A percentile compares a stretch with the other conserved stretches of the same genome.
phyloP scores from a whole-genome alignment of 2,113 vertebrate genomes.

The Ochotona princeps region DNA sequence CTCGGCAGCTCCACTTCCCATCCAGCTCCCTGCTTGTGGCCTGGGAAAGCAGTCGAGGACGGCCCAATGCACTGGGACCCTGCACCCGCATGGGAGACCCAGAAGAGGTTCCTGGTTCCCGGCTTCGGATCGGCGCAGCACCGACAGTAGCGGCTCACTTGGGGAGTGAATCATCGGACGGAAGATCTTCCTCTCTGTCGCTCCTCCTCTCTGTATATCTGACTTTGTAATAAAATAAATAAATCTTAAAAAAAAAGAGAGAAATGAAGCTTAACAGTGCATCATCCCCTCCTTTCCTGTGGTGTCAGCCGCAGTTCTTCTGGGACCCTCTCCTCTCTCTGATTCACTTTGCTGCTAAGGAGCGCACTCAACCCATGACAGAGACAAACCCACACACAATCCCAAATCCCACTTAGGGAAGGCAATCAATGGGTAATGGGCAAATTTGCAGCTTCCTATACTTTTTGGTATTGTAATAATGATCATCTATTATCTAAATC shows the following conservation, averaged over 20 bases:
- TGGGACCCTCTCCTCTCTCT: accelerated
- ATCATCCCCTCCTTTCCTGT: not conserved
- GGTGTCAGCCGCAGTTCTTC: not conserved
- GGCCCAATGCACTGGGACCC: too few relatives aligned
- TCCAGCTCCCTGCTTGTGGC: too few relatives aligned
- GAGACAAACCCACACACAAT: not conserved
- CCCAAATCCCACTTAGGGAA: not conserved
- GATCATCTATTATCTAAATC: not conserved
- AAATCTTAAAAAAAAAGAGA: too few relatives aligned
- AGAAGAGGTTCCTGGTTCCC: too few relatives aligned
- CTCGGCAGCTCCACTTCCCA: too few relatives aligned
- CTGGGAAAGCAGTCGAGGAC: too few relatives aligned
- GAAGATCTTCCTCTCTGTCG: not conserved
- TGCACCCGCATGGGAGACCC: too few relatives aligned
- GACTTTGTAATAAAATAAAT: too few relatives aligned
- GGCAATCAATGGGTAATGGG: not conserved
- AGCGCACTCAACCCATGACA: not conserved
- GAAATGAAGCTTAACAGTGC: not conserved
- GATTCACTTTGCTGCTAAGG: not conserved
- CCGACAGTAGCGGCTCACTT: too few relatives aligned
- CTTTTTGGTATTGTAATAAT: not conserved
- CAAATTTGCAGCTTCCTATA: not conserved
- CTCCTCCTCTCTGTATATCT: too few relatives aligned
- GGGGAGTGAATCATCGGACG: too few relatives aligned
- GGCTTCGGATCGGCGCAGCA: too few relatives aligned